These are phyloP conservation scores for Blera fallax DNA, from an alignment of 2,888 invertebrate genomes.

Conservation along the genomic window DNA sequence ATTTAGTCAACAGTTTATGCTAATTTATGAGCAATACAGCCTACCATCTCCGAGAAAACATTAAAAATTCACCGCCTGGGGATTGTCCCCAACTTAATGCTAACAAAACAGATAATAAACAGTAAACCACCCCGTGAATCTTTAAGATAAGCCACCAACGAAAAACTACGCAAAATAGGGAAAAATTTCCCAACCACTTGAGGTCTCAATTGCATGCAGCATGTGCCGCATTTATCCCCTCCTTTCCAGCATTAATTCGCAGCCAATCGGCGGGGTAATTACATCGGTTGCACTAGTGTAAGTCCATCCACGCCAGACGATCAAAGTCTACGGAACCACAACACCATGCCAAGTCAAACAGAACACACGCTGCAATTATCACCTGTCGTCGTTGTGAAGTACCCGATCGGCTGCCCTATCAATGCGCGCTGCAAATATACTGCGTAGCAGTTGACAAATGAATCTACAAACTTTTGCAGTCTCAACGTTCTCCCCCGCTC, in stretches of 20 bases:
- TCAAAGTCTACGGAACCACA: slow-evolving; percentile 59
- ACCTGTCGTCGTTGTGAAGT: slow-evolving; percentile 35
- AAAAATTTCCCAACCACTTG: background rate
- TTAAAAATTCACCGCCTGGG: background rate
- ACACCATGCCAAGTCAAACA: slow-evolving; percentile 14
- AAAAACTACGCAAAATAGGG: background rate
- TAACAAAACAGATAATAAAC: background rate
- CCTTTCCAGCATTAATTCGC: background rate
- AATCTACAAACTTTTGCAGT: slow-evolving; percentile 4
- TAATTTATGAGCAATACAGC: background rate
- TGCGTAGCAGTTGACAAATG: slow-evolving; percentile 47
- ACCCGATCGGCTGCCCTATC: background rate
- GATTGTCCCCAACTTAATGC: background rate
- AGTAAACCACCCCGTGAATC: background rate
- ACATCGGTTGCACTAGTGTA: slow-evolving; percentile 41
- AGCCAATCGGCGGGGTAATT: background rate
- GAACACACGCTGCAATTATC: slow-evolving; percentile 52
- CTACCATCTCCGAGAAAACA: background rate
- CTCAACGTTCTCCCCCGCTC: too few species aligned
- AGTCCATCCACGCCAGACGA: slow-evolving; percentile 57
- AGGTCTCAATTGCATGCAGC: background rate
- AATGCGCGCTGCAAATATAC: background rate
- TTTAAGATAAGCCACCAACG: background rate
- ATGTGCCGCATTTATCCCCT: background rate
- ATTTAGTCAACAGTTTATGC: background rate